Percentiles rank a stretch among this genome's conserved stretches.
These are phyloP conservation scores for Dione juno DNA, from an alignment of 2,888 invertebrate species.

Conservation along the genomic window DNA sequence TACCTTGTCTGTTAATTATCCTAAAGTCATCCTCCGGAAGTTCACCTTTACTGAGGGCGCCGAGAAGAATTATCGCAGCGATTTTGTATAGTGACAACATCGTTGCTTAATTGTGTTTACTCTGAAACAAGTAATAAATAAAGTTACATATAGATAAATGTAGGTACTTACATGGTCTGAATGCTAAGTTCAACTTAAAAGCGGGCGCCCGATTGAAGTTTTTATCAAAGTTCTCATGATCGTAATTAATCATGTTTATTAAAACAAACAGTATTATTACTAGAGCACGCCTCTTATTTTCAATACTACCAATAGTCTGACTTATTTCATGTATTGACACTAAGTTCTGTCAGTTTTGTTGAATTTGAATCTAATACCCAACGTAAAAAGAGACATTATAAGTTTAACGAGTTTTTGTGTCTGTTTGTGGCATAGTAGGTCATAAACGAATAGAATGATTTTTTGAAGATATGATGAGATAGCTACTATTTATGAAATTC, in stretches of 20 bases:
- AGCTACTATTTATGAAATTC: too few species aligned
- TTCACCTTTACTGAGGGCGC: slow-evolving; percentile 69
- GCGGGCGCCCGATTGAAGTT: not conserved
- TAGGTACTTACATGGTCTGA: too few species aligned
- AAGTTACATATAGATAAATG: not conserved
- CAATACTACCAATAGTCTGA: not conserved
- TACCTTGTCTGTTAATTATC: slow-evolving; percentile 79
- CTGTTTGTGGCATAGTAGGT: too few species aligned
- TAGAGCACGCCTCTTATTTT: not conserved
- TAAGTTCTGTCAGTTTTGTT: too few species aligned
- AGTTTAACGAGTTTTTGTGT: too few species aligned
- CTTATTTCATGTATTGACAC: too few species aligned
- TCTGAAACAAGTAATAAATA: slow-evolving; percentile 53
- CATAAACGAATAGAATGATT: too few species aligned
- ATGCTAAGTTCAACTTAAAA: not conserved
- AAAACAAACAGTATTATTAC: not conserved
- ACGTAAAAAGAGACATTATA: too few species aligned
- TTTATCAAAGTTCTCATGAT: not conserved
- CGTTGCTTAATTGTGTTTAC: slow-evolving; percentile 29
- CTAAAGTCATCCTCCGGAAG: slow-evolving; percentile 79
- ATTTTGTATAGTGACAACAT: slow-evolving; percentile 65
- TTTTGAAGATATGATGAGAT: too few species aligned
- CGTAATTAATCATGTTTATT: not conserved
- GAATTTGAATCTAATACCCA: too few species aligned
- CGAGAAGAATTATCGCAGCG: slow-evolving; percentile 64